Base-by-base conservation (phyloP, 2,113 vertebrate genomes). In the Mungos mungo region DNA sequence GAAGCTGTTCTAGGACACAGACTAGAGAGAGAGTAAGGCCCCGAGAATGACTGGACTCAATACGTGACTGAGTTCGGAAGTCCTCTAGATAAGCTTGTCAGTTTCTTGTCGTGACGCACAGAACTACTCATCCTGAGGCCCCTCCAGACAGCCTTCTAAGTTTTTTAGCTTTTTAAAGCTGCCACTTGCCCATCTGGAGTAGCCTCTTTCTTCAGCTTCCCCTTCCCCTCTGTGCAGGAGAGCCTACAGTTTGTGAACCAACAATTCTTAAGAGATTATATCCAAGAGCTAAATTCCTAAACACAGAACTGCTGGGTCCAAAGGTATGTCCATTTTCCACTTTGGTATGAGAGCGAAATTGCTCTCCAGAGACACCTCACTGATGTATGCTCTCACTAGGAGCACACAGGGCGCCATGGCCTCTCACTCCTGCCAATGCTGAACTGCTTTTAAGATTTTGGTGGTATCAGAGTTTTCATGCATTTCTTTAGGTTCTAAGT, bases 391-490 rank as follows among this genome's bases (percentile, higher is more conserved):
- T 82, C 38, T n/a, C 25, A 33, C 33, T 19, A 23, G 50, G 50
- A 35, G 52, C 68, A 68, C 0, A 3, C 0, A 31, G 71, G 31
- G 19, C 25, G 13, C 15, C 5, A 6, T 25, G 10, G 38, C 38
- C 21, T n/a, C 29, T 63, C 5, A 41, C 31, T 31, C 31, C 54
- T 52, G n/a, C 8, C 68, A 77, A 72, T 19, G 19, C 10, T n/a
- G 15, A 52, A 9, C 27, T 54, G n/a, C 45, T 50, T 71, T 77
- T 63, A 74, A 54, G 54, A 54, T 92, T 95, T 97, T 95, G 65
- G n/a, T 47, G 12, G 23, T 3, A 60, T 91, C 45, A 16, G 52
- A 71, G 10, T 84, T 81, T 63, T 83, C 7, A 63, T 7, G 8
- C 2, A 31, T 83, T 72, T 74, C 31, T 57, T 82, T 38, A 47